Base-by-base conservation (phyloP, 1,140 invertebrate species). In the Hormaphis cornu region DNA sequence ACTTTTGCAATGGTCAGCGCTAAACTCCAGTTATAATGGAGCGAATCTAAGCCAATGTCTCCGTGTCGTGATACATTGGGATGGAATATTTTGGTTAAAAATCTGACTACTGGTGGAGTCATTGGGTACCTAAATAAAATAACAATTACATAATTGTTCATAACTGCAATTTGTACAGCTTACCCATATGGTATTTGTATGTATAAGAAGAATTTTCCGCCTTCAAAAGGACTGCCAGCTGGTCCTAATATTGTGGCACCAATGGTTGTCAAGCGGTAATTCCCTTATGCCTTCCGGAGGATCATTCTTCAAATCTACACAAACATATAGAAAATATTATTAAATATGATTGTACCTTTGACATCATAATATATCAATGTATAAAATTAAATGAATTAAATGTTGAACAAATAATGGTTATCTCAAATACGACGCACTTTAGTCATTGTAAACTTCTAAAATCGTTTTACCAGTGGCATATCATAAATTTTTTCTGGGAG, bases 41-140 rank as follows among this genome's bases (percentile, higher is more conserved):
- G 93, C 14, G 91, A 95, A 80, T 96, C 94, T 70, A 96, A 90
- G 35, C 93, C 93, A 70, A 96, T 91, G 80, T 96, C 93, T n/a
- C 93, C 94, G 77, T 97, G 93, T 12, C 93, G 84, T 26, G 91
- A 95, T 33, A 97, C 88, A 79, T 97, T 97, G 4, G 94, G 93
- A 81, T 97, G 94, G 75, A 95, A 85, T 74, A 97, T 92, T 79
- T 90, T 90, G 9, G 91, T 94, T 24, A 93, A 78, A 80, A 95
- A 94, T 50, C 90, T 82, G 1, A 95, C 92, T 53, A 89, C 85
- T 1, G 94, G 94, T 35, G 94, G 93, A 73, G 84, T 84, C 85
- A 97, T 87, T 8, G 94, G 93, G 82, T 97, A 97, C 73, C 89
- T 91, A 74, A 52, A 80, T 78, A 61, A 73, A 58, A 58, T 56